phyloP scores from a whole-genome alignment of 2,113 vertebrate species.

The Pelecanoides urinatrix region DNA sequence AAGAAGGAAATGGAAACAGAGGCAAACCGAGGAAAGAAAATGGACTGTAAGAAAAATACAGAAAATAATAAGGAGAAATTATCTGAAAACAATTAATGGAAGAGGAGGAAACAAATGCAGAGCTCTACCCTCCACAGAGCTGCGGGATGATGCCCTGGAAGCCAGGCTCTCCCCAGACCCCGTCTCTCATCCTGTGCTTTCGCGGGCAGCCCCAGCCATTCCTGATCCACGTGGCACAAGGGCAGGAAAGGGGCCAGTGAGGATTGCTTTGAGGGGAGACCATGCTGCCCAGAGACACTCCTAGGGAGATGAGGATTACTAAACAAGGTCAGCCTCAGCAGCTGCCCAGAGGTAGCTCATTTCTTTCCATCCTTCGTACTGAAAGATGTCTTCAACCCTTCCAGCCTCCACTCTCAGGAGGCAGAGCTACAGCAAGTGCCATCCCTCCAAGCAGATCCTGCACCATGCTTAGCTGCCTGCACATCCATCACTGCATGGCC shows the following conservation, averaged over 20 bases:
- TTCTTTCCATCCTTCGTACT: background rate
- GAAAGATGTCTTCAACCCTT: background rate
- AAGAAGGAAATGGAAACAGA: background rate
- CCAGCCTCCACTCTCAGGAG: background rate
- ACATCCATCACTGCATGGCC: accelerated
- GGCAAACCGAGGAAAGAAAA: background rate
- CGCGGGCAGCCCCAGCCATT: background rate
- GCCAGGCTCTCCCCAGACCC: background rate
- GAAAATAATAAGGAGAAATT: background rate
- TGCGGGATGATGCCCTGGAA: background rate
- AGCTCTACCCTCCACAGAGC: background rate
- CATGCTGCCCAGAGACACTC: background rate
- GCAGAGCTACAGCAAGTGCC: background rate
- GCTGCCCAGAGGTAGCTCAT: background rate
- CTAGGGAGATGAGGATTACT: background rate
- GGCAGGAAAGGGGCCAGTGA: background rate
- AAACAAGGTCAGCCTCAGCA: background rate
- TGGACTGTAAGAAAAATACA: accelerated
- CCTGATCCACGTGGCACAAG: background rate
- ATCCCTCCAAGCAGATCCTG: background rate
- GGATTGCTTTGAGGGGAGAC: background rate
- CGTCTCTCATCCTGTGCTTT: background rate
- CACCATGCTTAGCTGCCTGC: background rate
- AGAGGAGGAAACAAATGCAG: background rate
- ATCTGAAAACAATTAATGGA: background rate